Base-by-base conservation (phyloP, 2,888 invertebrate species). In the Latrodectus hesperus region DNA sequence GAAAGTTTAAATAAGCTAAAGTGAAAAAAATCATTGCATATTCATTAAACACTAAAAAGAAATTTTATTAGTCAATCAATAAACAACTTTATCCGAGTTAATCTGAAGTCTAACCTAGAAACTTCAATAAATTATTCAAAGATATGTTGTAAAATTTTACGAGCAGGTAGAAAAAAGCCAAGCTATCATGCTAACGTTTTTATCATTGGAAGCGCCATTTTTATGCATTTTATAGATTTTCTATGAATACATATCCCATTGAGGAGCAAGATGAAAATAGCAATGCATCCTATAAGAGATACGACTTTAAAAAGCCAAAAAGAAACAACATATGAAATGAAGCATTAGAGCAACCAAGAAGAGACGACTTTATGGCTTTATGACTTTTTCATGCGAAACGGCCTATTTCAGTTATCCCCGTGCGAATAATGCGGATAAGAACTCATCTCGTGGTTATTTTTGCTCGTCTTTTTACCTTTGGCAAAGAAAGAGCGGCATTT, bases 301-400 rank as follows among this genome's bases (percentile, higher is more conserved):
- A 17, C 17, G 72, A 72, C 22, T 68, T 82, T 75, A 82, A 75
- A 82, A 75, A 67, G 82, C 75, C 60, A 60, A 60, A 60, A 70
- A 82, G 74, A 68, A 74, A 75, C 75, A 68, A 75, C 74, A 82
- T 75, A 82, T 60, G 75, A 53, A 75, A 75, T 75, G 82, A 74
- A 74, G 73, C 75, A 82, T 82, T 75, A 82, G 60, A 67, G 70
- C 52, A 68, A 75, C 52, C 70, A 70, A 74, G 16, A 70, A 82
- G 70, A 67, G 68, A n/a, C 68, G 67, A 67, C 75, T 73, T 81
- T 81, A 81, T 64, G 81, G 72, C 55, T 72, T 17, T 75, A 82
- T 82, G 74, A 82, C 82, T 82, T 75, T 75, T 82, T 75, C 74
- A 75, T 74, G 74, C 60, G 74, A 53, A 82, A 70, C 70, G 68